phyloP scores from a whole-genome alignment of 2,113 vertebrate genomes.

The Elephantulus edwardii region DNA sequence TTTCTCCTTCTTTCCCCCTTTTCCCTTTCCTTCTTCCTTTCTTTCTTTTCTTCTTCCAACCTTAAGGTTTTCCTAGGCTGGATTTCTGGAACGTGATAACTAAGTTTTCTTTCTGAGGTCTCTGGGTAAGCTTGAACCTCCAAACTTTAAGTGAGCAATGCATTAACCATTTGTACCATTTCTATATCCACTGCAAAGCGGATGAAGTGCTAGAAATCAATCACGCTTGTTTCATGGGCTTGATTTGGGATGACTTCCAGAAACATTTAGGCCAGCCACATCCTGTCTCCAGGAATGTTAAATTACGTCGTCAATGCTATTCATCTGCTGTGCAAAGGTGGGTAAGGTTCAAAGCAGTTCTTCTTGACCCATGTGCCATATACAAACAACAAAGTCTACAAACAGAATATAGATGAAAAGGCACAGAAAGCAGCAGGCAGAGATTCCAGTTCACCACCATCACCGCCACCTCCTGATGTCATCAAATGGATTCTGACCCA shows the following conservation, averaged over 20 bases:
- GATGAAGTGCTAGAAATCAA: neutral
- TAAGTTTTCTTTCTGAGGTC: neutral
- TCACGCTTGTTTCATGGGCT: neutral
- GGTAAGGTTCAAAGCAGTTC: neutral
- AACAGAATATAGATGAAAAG: neutral
- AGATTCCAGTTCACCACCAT: too few relatives aligned
- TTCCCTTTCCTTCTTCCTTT: neutral
- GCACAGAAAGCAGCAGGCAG: neutral
- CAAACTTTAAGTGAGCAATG: neutral
- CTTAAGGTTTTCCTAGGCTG: neutral
- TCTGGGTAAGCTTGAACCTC: neutral
- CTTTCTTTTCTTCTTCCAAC: neutral
- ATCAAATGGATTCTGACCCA: too few relatives aligned
- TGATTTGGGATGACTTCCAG: neutral
- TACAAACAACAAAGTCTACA: neutral
- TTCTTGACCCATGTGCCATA: too few relatives aligned
- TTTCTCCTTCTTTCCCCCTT: neutral
- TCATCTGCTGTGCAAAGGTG: neutral
- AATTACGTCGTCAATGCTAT: fast-evolving
- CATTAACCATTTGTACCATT: neutral
- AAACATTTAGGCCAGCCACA: neutral
- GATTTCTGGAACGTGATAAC: neutral
- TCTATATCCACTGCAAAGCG: neutral
- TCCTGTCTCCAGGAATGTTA: neutral
- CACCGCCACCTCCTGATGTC: too few relatives aligned